A percentile compares a stretch with the other conserved stretches of the same genome.
phyloP scores from a whole-genome alignment of 2,113 vertebrate species.

The Mystacornis crossleyi region DNA sequence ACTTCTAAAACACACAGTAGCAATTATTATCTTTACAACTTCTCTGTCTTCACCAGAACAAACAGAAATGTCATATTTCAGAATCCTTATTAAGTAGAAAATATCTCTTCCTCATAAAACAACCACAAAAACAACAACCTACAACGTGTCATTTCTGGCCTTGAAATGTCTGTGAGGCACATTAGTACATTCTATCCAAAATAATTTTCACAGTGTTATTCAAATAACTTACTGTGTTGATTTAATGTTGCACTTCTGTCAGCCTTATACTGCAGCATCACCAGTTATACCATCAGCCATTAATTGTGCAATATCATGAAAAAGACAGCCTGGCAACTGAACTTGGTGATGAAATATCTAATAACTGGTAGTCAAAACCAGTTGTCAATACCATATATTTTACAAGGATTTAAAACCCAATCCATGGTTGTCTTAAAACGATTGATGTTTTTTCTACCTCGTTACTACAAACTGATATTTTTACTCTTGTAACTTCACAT shows the following conservation, averaged over 20 bases:
- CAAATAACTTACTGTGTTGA: neutral
- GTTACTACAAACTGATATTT: neutral
- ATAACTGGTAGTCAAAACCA: neutral
- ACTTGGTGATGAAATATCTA: neutral
- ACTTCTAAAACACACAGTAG: neutral
- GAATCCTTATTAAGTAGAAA: neutral
- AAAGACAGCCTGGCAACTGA: neutral
- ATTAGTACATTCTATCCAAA: neutral
- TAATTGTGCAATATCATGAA: neutral
- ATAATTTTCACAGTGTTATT: neutral
- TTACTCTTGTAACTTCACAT: neutral
- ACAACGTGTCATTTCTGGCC: neutral
- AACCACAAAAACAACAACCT: neutral
- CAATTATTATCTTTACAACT: neutral
- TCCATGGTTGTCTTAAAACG: neutral
- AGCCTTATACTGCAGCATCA: neutral
- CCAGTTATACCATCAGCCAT: neutral
- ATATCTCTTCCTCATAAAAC: neutral
- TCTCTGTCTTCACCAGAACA: neutral
- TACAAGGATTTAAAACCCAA: neutral
- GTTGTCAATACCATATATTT: neutral
- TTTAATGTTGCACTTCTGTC: neutral
- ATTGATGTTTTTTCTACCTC: neutral
- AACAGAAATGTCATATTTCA: neutral
- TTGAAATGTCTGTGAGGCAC: neutral